Conservation (phyloP, 2,797 vertebrate species). For the Neomorphus geoffroyi region DNA sequence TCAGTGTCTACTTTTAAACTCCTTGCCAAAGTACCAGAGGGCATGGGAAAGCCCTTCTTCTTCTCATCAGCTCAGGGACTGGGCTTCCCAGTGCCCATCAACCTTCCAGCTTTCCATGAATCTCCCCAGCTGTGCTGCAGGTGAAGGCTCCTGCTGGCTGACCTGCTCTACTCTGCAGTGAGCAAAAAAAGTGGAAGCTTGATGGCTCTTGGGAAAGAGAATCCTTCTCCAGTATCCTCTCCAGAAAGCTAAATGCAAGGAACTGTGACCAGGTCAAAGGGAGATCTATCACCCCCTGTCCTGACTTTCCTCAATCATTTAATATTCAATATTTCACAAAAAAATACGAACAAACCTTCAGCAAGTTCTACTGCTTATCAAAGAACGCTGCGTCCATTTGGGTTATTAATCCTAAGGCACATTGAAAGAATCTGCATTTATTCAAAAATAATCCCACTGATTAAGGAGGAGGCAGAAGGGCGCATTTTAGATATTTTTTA, state of each 20-base stretch:
- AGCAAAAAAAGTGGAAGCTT: neutral
- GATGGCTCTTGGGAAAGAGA: neutral
- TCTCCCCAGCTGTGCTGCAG: neutral
- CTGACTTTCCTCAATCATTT: neutral
- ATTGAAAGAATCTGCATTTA: neutral
- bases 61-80: neutral
- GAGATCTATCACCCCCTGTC: neutral
- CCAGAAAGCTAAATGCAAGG: neutral
- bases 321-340: neutral
- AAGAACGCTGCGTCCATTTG: neutral
- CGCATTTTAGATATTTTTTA: neutral
- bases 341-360: neutral
- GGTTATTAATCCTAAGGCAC: fast-evolving
- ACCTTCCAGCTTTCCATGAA: neutral
- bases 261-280: neutral
- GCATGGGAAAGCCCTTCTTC: neutral
- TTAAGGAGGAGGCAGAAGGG: neutral
- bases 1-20: neutral
- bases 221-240: neutral
- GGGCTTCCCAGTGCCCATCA: neutral
- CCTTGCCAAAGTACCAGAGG: fast-evolving
- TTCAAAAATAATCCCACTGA: neutral
- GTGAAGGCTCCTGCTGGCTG: neutral
- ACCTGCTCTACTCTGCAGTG: fast-evolving
- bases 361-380: neutral